These are phyloP conservation scores for Neosilurus mollespiculum DNA, from an alignment of 2,797 vertebrate species.

Conservation along the genomic window DNA sequence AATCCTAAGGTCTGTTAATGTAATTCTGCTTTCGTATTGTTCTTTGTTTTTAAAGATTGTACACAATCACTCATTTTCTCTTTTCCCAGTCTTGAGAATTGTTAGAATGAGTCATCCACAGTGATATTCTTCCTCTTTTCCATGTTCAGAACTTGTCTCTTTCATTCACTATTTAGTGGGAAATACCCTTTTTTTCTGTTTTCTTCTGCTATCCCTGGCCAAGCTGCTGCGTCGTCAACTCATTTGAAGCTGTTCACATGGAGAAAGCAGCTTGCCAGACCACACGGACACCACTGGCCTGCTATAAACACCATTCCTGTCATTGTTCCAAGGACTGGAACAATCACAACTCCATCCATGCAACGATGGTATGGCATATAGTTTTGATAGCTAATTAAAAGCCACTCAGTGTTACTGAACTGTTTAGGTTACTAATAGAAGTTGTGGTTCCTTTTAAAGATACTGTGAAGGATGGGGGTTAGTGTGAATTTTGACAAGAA, in stretches of 20 bases:
- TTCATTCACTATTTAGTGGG: background rate
- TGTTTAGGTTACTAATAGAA: conserved; percentile 2
- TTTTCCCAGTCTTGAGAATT: background rate
- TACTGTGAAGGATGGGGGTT: conserved; percentile 34
- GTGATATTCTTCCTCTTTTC: background rate
- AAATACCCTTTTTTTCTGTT: conserved; percentile 22
- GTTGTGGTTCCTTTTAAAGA: conserved; percentile 11
- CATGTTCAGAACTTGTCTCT: background rate
- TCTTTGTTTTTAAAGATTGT: background rate
- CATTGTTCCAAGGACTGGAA: conserved; percentile 21
- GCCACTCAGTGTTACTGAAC: conserved; percentile 7
- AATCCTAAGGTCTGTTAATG: conserved; percentile 1
- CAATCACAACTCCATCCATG: conserved; percentile 11
- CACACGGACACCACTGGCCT: conserved; percentile 38
- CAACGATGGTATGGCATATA: background rate
- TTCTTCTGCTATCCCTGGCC: conserved; percentile 27
- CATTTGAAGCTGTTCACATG: conserved; percentile 63
- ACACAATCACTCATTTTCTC: background rate
- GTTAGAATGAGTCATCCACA: background rate
- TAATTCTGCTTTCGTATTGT: background rate
- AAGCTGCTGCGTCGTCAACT: conserved; percentile 58
- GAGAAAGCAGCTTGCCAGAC: conserved; percentile 34
- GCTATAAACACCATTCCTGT: conserved; percentile 42
- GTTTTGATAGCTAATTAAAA: conserved; percentile 21
- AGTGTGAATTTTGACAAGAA: conserved; percentile 71